A percentile compares a stretch with the other conserved stretches of the same genome.
phyloP scores from a whole-genome alignment of 2,797 vertebrate genomes.

The Rhinophrynus dorsalis region DNA sequence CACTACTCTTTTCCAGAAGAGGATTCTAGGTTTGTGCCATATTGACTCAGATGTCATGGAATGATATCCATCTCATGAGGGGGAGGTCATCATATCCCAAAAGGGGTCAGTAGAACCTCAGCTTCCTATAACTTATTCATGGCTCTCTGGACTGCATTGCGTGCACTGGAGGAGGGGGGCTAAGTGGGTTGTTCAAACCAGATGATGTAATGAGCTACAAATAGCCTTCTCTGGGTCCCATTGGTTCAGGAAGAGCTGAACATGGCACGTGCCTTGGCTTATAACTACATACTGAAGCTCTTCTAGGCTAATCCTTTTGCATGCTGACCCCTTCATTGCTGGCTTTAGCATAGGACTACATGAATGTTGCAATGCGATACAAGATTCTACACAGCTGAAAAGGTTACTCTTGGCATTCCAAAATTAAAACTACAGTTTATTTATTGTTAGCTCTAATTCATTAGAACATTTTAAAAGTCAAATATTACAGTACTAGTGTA shows the following conservation, averaged over 20 bases:
- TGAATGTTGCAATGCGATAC: too few relatives aligned
- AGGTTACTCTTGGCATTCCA: too few relatives aligned
- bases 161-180: conserved; percentile 31
- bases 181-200: conserved; percentile 19
- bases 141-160: conserved; percentile 39
- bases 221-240: conserved; percentile 32
- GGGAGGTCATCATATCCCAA: conserved; percentile 33
- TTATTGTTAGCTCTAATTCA: too few relatives aligned
- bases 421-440: too few relatives aligned
- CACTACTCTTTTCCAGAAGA: not conserved
- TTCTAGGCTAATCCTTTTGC: conserved; percentile 40
- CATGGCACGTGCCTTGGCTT: conserved; percentile 41
- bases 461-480: too few relatives aligned
- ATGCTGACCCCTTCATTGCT: conserved; percentile 32
- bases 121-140: conserved; percentile 45
- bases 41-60: not conserved
- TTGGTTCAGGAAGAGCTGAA: conserved; percentile 33
- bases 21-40: not conserved
- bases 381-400: too few relatives aligned
- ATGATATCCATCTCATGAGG: conserved; percentile 1
- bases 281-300: conserved; percentile 34
- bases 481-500: too few relatives aligned
- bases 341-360: too few relatives aligned
- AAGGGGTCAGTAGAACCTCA: conserved; percentile 41
- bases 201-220: conserved; percentile 48